Evolutionary conservation across 2,797 vertebrate species (phyloP).

Genomic region (Gobionotothen gibberifrons): DNA sequence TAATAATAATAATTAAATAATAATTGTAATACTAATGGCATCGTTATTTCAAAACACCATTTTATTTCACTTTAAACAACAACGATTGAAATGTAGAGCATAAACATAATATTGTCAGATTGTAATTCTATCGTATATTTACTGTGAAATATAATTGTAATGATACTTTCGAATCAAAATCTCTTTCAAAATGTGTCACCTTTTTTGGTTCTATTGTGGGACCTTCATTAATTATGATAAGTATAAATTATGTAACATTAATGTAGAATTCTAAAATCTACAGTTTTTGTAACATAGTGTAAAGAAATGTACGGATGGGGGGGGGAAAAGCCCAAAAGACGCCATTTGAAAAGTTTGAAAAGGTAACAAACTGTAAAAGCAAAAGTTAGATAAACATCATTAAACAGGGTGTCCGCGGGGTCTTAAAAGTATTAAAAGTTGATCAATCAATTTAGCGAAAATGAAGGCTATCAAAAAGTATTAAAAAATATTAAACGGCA

Average conservation of each 20-base stretch:
- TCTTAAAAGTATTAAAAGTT: too few species aligned
- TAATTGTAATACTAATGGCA: background rate
- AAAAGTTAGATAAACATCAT: background rate
- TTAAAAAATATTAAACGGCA: too few species aligned
- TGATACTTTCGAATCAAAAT: background rate
- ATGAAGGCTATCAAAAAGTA: too few species aligned
- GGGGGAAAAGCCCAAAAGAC: background rate
- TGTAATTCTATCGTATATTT: background rate
- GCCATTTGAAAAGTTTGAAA: background rate
- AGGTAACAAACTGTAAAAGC: background rate
- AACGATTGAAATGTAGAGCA: background rate
- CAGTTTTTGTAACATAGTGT: too few species aligned
- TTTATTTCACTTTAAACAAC: background rate
- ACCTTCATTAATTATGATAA: background rate
- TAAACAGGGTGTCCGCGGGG: background rate
- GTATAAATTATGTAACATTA: background rate
- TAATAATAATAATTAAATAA: too few species aligned
- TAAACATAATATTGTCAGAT: background rate
- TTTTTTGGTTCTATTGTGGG: background rate
- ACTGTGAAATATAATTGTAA: background rate
- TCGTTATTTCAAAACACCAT: too few species aligned
- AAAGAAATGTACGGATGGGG: background rate
- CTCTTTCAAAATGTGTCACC: background rate
- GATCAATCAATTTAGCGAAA: too few species aligned
- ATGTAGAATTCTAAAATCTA: background rate